Evolutionary conservation across 2,888 invertebrate species (phyloP).

Genomic region (Psylliodes chrysocephalus): DNA sequence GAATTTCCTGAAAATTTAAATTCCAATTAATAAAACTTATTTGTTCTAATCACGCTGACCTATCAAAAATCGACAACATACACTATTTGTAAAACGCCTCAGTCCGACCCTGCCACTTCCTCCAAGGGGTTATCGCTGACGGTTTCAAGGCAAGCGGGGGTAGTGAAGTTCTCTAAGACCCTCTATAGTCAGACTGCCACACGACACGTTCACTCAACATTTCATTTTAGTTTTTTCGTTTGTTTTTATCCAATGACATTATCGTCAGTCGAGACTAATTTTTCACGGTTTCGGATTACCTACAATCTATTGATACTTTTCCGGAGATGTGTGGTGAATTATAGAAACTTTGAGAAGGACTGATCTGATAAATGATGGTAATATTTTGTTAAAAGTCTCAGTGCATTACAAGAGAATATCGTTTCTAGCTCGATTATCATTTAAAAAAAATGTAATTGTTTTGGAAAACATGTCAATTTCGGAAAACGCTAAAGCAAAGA

Average conservation of each 20-base stretch:
- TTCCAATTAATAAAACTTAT: too few relatives aligned
- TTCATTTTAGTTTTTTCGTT: constrained; percentile 13
- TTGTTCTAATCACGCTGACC: too few relatives aligned
- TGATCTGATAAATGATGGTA: too few relatives aligned
- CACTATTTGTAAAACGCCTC: too few relatives aligned
- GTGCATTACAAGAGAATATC: too few relatives aligned
- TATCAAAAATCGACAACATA: too few relatives aligned
- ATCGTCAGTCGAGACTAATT: constrained; percentile 3
- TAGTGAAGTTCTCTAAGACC: constrained; percentile 2
- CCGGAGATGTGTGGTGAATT: neutral
- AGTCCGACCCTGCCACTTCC: neutral
- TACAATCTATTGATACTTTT: neutral
- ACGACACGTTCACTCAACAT: constrained; percentile 18
- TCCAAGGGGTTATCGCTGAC: neutral
- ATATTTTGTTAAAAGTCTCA: too few relatives aligned
- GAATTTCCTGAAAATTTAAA: too few relatives aligned
- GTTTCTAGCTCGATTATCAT: too few relatives aligned
- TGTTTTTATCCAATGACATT: constrained; percentile 15
- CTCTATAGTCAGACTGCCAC: constrained; percentile 13
- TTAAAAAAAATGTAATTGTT: too few relatives aligned
- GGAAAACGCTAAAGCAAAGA: too few relatives aligned
- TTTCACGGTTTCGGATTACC: neutral
- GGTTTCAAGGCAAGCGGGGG: neutral
- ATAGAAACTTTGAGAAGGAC: neutral
- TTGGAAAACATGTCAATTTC: too few relatives aligned